These are phyloP conservation scores for Drosophila nigricruria DNA, from an alignment of 2,888 invertebrate species.

Conservation along the genomic window DNA sequence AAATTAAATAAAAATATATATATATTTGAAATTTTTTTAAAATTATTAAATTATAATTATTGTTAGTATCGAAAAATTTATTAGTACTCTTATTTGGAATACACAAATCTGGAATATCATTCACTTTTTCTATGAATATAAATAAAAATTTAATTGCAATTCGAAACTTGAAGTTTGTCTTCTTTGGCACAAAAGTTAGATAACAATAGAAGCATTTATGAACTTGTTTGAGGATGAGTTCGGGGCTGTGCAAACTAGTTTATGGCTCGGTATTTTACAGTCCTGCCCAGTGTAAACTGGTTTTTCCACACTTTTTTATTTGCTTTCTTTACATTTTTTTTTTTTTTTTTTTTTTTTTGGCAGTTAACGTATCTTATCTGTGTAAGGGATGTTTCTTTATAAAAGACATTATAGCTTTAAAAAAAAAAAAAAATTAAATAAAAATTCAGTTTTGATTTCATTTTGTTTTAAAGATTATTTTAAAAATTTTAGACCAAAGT, in stretches of 20 bases:
- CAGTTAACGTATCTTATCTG: constrained; percentile 6
- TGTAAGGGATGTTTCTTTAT: not conserved
- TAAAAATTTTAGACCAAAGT: too few relatives aligned
- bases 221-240: constrained; percentile 5
- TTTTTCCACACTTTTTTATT: not conserved
- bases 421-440: not conserved
- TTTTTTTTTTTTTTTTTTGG: not conserved
- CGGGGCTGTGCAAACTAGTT: constrained; percentile 12
- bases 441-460: not conserved
- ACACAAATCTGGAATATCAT: too few relatives aligned
- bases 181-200: not conserved
- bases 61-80: too few relatives aligned
- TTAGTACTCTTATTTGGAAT: too few relatives aligned
- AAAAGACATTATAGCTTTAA: not conserved
- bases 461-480: too few relatives aligned
- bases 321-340: not conserved
- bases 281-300: constrained; percentile 9
- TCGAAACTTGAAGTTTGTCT: constrained; percentile 3
- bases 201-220: constrained; percentile 11
- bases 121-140: not conserved
- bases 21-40: too few relatives aligned
- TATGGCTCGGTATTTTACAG: not conserved
- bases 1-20: too few relatives aligned
- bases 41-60: too few relatives aligned
- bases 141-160: not conserved